These are phyloP conservation scores for Heliconius sara DNA, from an alignment of 2,888 invertebrate genomes.

Conservation along the genomic window DNA sequence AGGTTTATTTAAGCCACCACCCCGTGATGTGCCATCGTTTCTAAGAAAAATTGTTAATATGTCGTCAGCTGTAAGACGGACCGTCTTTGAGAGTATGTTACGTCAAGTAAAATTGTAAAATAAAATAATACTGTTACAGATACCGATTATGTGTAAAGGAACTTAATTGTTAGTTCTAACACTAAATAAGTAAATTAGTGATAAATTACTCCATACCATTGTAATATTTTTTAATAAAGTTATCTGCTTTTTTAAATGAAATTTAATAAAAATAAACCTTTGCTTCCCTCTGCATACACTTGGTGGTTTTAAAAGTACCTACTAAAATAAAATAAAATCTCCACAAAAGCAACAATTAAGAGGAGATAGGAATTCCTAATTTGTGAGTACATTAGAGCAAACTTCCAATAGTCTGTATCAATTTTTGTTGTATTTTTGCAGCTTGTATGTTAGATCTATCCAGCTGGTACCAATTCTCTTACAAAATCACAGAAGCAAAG, in stretches of 20 bases:
- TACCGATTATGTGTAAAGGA: not conserved
- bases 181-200: too few species aligned
- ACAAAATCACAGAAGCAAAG: not conserved
- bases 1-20: too few species aligned
- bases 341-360: slow-evolving; percentile 3
- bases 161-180: not conserved
- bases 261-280: too few species aligned
- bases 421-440: not conserved
- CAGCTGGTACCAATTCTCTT: not conserved
- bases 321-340: slow-evolving; percentile 6
- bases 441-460: too few species aligned
- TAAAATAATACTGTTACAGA: not conserved
- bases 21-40: not conserved
- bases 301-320: not conserved
- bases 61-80: too few species aligned
- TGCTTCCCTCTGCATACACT: not conserved
- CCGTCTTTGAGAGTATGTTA: not conserved
- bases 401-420: not conserved
- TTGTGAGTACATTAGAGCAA: slow-evolving; percentile 1
- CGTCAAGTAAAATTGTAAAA: not conserved
- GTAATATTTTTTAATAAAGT: too few species aligned
- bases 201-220: too few species aligned
- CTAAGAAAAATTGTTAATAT: not conserved
- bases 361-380: slow-evolving; percentile 7
- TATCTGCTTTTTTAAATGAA: not conserved